Conservation (phyloP, 2,113 vertebrate genomes). For the Cheirogaleus medius region DNA sequence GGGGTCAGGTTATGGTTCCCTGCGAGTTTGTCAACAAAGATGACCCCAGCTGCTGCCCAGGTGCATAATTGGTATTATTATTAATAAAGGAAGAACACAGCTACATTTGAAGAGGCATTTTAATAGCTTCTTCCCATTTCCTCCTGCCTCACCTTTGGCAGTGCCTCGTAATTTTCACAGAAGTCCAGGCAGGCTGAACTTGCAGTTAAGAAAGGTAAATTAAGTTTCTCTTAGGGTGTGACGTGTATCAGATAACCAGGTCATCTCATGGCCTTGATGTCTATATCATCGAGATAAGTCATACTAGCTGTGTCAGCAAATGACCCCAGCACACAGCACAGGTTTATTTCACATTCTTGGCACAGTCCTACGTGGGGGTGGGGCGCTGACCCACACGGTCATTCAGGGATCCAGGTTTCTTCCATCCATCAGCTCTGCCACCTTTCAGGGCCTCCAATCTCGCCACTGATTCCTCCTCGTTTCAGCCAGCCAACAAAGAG, state of each 20-base stretch:
- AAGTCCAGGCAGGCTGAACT: neutral
- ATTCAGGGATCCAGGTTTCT: neutral
- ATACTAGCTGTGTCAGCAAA: neutral
- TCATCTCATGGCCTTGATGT: neutral
- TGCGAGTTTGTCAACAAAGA: neutral
- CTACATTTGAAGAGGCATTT: neutral
- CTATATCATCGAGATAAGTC: neutral
- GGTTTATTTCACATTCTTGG: neutral
- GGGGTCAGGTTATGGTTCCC: rapidly evolving
- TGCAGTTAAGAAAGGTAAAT: neutral
- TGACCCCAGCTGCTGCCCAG: neutral
- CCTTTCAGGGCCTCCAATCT: neutral
- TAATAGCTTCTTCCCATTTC: neutral
- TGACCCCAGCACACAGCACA: neutral
- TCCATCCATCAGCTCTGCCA: neutral
- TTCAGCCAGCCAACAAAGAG: neutral
- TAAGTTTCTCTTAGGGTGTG: neutral
- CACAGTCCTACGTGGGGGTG: rapidly evolving
- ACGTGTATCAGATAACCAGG: neutral
- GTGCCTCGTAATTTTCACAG: neutral
- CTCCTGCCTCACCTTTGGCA: neutral
- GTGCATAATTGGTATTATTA: rapidly evolving
- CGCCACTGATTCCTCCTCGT: neutral
- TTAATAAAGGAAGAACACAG: neutral
- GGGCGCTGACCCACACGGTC: rapidly evolving